Evolutionary conservation across 2,113 vertebrate genomes (phyloP).

Genomic region (Sphaerodactylus townsendi): DNA sequence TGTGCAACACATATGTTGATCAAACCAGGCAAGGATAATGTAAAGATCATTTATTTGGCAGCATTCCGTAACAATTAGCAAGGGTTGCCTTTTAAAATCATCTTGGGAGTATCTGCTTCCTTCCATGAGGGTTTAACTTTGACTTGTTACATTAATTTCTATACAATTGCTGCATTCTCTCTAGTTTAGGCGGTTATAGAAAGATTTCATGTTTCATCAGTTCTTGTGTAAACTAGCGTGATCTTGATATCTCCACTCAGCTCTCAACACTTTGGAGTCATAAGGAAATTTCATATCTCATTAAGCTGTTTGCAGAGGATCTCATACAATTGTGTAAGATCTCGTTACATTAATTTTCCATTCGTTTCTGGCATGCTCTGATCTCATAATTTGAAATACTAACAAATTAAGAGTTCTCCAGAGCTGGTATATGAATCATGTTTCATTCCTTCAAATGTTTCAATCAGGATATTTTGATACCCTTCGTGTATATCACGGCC

Average conservation of each 20-base stretch:
- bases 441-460: slow-evolving; percentile 31
- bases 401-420: slow-evolving; percentile 29
- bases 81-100: slow-evolving; percentile 1
- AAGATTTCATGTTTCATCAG: slow-evolving; percentile 38
- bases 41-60: not conserved
- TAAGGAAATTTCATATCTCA: slow-evolving; percentile 44
- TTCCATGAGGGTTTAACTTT: slow-evolving; percentile 37
- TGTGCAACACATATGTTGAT: not conserved
- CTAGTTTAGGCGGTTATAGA: slow-evolving; percentile 28
- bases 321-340: slow-evolving; percentile 39
- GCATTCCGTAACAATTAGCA: not conserved
- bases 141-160: slow-evolving; percentile 39
- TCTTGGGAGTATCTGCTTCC: slow-evolving; percentile 27
- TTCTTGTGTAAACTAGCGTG: slow-evolving; percentile 35
- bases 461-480: slow-evolving; percentile 37
- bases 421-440: slow-evolving; percentile 20
- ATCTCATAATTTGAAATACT: slow-evolving; percentile 41
- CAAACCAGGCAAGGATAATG: not conserved
- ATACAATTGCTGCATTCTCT: slow-evolving; percentile 21
- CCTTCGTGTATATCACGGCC: slow-evolving; percentile 20
- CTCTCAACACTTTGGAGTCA: slow-evolving; percentile 50
- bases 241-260: slow-evolving; percentile 4
- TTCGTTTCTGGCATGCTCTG: slow-evolving; percentile 46
- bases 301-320: slow-evolving; percentile 44
- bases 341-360: slow-evolving; percentile 59